These are phyloP conservation scores for Corythoichthys intestinalis DNA, from an alignment of 2,113 vertebrate species.

Conservation along the genomic window DNA sequence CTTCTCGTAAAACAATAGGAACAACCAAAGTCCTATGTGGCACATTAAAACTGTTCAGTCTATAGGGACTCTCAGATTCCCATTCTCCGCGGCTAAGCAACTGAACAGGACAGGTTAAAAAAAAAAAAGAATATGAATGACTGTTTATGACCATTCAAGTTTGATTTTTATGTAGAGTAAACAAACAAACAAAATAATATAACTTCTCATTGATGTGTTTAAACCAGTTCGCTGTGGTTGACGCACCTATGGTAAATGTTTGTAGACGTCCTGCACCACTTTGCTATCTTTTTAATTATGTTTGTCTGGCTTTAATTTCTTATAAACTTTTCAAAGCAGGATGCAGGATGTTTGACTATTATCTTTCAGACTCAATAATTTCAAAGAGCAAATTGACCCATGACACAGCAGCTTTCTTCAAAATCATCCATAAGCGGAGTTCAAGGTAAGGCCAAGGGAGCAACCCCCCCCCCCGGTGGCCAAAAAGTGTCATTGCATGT, in stretches of 20 bases:
- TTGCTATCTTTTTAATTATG: background rate
- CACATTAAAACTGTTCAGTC: too few species aligned
- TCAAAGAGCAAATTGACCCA: background rate
- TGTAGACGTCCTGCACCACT: background rate
- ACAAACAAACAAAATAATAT: background rate
- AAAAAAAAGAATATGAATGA: background rate
- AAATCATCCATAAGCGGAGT: background rate
- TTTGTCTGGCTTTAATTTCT: constrained; percentile 36
- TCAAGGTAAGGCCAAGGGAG: too few species aligned
- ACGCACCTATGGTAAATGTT: background rate
- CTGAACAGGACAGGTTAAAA: too few species aligned
- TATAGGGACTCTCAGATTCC: too few species aligned
- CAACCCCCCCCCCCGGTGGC: too few species aligned
- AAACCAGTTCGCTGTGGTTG: background rate
- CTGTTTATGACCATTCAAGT: constrained; percentile 10
- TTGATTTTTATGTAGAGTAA: constrained; percentile 20
- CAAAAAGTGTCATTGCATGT: too few species aligned
- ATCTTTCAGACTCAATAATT: constrained; percentile 1
- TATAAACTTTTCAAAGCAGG: constrained; percentile 60
- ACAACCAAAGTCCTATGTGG: too few species aligned
- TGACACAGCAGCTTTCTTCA: background rate
- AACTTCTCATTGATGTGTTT: background rate
- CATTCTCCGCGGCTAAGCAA: too few species aligned
- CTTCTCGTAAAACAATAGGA: too few species aligned
- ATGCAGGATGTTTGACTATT: constrained; percentile 2